phyloP scores from a whole-genome alignment of 2,888 invertebrate genomes.

The Elegia similella region DNA sequence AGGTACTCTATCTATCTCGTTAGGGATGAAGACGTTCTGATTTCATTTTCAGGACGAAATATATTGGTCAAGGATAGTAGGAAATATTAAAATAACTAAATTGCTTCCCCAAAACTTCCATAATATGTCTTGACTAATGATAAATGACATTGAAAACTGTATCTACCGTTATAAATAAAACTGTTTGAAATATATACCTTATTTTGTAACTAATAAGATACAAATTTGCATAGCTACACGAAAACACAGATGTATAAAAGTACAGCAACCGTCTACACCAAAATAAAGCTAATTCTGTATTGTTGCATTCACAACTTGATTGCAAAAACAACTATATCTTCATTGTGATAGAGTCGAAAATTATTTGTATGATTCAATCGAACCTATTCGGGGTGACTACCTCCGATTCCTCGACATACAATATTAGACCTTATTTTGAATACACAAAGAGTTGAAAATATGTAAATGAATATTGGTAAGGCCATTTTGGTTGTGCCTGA shows the following conservation, averaged over 20 bases:
- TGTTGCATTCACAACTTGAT: constrained; percentile 16
- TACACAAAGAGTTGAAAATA: neutral
- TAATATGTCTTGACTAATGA: constrained; percentile 10
- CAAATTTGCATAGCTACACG: neutral
- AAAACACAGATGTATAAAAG: constrained; percentile 1
- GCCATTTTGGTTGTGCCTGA: constrained; percentile 30
- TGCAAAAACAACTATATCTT: neutral
- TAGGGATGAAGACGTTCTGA: neutral
- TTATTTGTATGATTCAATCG: neutral
- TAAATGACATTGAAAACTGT: constrained; percentile 11
- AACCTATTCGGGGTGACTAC: constrained; percentile 2
- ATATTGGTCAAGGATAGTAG: neutral
- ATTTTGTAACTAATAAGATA: neutral
- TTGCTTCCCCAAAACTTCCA: constrained; percentile 10
- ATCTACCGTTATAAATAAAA: neutral
- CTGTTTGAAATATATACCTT: neutral
- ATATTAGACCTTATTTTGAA: neutral
- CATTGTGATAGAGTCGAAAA: constrained; percentile 13
- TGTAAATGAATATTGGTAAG: neutral
- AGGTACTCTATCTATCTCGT: neutral
- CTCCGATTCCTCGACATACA: neutral
- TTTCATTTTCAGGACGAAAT: no score
- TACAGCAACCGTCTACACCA: constrained; percentile 18
- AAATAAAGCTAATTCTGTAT: constrained; percentile 26
- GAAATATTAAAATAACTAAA: neutral